Percentiles rank a stretch among this genome's conserved stretches.
These are phyloP conservation scores for Oligia latruncula DNA, from an alignment of 2,888 invertebrate genomes.

Conservation along the genomic window DNA sequence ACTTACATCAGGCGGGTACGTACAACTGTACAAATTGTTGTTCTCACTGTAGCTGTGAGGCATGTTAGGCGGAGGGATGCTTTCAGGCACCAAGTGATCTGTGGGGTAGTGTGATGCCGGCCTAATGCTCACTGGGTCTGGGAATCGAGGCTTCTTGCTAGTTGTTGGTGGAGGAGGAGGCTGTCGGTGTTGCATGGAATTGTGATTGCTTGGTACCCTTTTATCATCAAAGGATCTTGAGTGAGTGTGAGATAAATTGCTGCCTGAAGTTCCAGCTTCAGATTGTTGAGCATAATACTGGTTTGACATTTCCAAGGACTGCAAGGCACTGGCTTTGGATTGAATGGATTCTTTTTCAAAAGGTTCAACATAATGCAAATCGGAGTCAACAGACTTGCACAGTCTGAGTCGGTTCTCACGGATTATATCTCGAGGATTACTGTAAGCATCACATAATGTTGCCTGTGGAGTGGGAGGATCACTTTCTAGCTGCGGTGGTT, in stretches of 20 bases:
- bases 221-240: slow-evolving; percentile 80
- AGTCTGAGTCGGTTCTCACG: slow-evolving; percentile 82
- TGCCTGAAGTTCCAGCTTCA: slow-evolving; percentile 75
- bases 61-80: slow-evolving; percentile 69
- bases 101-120: slow-evolving; percentile 87
- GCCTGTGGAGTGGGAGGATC: slow-evolving; percentile 72
- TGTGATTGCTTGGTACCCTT: slow-evolving; percentile 66
- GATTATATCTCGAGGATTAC: slow-evolving; percentile 86
- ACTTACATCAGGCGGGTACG: slow-evolving; percentile 78
- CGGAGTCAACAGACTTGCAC: slow-evolving; percentile 87
- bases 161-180: slow-evolving; percentile 84
- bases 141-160: slow-evolving; percentile 86
- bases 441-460: slow-evolving; percentile 86
- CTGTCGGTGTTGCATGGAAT: slow-evolving; percentile 80
- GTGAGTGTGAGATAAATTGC: slow-evolving; percentile 76
- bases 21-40: slow-evolving; percentile 83
- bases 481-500: slow-evolving; percentile 49
- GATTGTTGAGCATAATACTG: slow-evolving; percentile 81
- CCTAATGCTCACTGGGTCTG: slow-evolving; percentile 86
- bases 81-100: slow-evolving; percentile 74
- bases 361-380: slow-evolving; percentile 87
- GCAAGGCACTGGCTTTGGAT: slow-evolving; percentile 86
- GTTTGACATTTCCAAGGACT: slow-evolving; percentile 83
- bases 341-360: slow-evolving; percentile 88
- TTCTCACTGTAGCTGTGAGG: slow-evolving; percentile 87